Evolutionary conservation across 2,113 vertebrate species (phyloP).

Genomic region (Ochotona curzoniae): DNA sequence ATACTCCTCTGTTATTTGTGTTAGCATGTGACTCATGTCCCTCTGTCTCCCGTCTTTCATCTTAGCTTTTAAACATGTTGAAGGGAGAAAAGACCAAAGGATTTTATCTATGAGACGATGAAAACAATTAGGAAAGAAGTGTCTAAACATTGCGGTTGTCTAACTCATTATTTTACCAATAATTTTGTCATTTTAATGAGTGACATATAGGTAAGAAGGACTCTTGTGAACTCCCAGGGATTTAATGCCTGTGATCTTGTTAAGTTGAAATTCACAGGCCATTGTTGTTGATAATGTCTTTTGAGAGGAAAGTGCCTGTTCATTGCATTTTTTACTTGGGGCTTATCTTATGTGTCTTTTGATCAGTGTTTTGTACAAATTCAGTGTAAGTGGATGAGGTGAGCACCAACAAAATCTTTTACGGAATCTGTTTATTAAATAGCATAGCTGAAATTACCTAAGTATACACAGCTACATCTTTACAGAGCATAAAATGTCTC

Average conservation of each 20-base stretch:
- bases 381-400: not conserved
- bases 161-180: not conserved
- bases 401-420: not conserved
- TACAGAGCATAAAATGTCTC: not conserved
- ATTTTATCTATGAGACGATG: not conserved
- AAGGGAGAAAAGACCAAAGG: conserved; percentile 17
- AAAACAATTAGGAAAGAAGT: not conserved
- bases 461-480: not conserved
- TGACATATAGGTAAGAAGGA: not conserved
- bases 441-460: not conserved
- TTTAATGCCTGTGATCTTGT: not conserved
- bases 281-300: not conserved
- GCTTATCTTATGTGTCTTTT: not conserved
- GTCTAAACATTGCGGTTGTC: not conserved
- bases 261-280: not conserved
- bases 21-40: conserved; percentile 64
- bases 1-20: conserved; percentile 70
- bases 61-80: conserved; percentile 67
- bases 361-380: not conserved
- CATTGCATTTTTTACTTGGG: not conserved
- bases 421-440: not conserved
- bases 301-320: not conserved
- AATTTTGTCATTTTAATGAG: conserved; percentile 19
- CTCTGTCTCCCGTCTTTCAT: conserved; percentile 66
- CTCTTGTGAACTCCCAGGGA: not conserved